Evolutionary conservation across 1,140 invertebrate genomes (phyloP).

Genomic region (Nautilus pompilius): DNA sequence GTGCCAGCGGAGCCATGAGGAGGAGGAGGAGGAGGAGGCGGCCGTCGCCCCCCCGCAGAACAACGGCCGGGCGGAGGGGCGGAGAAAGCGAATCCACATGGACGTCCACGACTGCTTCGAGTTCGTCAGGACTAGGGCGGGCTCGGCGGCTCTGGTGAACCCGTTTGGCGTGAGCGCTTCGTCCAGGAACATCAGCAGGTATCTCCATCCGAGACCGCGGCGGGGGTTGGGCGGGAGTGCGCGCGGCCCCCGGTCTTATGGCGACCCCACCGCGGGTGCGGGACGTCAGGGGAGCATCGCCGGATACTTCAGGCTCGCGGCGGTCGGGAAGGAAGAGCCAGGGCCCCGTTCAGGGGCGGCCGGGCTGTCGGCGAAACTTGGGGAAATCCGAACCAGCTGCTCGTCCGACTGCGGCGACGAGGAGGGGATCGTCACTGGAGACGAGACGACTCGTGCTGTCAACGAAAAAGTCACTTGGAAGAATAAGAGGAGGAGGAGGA

Average conservation of each 20-base stretch:
- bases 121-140: not conserved
- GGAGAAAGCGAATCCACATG: conserved; percentile 18
- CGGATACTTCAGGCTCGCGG: not conserved
- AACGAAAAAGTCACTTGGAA: too few relatives aligned
- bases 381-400: too few relatives aligned
- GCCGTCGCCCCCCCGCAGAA: too few relatives aligned
- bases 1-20: too few relatives aligned
- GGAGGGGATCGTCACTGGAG: too few relatives aligned
- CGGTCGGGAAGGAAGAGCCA: not conserved
- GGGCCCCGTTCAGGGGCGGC: not conserved
- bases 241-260: conserved; percentile 1
- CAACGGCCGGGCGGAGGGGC: too few relatives aligned
- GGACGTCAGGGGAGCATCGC: not conserved
- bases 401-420: too few relatives aligned
- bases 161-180: not conserved
- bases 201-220: conserved; percentile 17
- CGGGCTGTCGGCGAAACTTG: not conserved
- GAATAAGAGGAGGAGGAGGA: too few relatives aligned
- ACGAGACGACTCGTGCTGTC: too few relatives aligned
- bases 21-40: too few relatives aligned
- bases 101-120: conserved; percentile 11
- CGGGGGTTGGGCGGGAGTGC: not conserved
- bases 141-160: conserved; percentile 2
- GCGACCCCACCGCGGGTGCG: conserved; percentile 7
- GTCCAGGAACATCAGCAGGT: conserved; percentile 20